Conservation (phyloP, 2,113 vertebrate species). For the Engystomops pustulosus region DNA sequence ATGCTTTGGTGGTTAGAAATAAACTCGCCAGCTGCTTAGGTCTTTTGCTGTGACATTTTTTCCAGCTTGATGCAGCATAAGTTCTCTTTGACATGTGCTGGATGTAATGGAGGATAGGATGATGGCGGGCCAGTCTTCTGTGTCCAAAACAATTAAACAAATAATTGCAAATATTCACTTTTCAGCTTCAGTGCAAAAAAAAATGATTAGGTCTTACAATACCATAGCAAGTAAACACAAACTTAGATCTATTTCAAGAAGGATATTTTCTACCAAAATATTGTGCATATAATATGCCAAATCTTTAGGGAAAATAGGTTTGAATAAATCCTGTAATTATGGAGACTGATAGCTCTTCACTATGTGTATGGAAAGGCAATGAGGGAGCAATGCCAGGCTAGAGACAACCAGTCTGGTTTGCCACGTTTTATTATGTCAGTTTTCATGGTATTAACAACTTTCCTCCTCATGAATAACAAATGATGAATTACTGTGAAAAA, state of each 20-base stretch:
- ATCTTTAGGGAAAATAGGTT: neutral
- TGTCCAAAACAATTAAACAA: conserved; percentile 46
- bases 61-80: conserved; percentile 34
- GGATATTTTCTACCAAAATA: neutral
- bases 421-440: neutral
- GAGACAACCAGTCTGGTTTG: neutral
- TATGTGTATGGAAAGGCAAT: neutral
- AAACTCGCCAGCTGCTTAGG: conserved; percentile 42
- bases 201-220: neutral
- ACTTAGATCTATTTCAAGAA: neutral
- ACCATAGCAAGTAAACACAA: neutral
- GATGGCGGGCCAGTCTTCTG: neutral
- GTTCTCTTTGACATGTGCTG: conserved; percentile 33
- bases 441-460: neutral
- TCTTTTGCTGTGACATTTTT: conserved; percentile 37
- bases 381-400: neutral
- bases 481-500: neutral
- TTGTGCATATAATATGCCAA: neutral
- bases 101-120: conserved; percentile 16
- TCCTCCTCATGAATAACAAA: neutral
- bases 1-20: conserved; percentile 42
- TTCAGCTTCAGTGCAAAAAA: conserved; percentile 5
- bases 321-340: neutral
- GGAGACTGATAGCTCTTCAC: neutral
- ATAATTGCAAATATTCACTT: neutral